These are phyloP conservation scores for Alloscopus bannaensis DNA, from an alignment of 2,888 invertebrate species.

Conservation along the genomic window DNA sequence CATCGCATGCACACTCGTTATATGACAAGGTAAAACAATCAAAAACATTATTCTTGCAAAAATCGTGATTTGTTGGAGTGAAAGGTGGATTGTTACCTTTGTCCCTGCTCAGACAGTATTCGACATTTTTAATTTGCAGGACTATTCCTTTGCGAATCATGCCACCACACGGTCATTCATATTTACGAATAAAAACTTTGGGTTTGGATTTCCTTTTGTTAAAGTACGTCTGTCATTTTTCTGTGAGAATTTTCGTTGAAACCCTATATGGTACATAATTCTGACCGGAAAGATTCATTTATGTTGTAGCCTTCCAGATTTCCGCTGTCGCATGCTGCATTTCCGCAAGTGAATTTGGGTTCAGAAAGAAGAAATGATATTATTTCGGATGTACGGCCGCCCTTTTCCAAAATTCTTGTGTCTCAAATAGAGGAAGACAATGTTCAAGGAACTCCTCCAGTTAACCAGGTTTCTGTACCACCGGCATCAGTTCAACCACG, in stretches of 20 bases:
- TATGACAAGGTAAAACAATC: background rate
- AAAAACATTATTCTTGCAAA: background rate
- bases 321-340: no score
- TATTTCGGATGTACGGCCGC: background rate
- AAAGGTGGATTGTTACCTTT: background rate
- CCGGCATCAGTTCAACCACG: background rate
- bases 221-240: conserved; percentile 2
- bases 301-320: no score
- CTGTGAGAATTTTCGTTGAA: no score
- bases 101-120: background rate
- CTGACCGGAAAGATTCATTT: no score
- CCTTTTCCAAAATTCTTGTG: background rate
- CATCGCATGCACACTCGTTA: background rate
- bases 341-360: background rate
- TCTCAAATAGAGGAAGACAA: background rate
- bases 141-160: conserved; percentile 17
- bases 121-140: background rate
- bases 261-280: no score
- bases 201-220: background rate
- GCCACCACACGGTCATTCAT: conserved; percentile 35
- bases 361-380: background rate
- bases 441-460: background rate
- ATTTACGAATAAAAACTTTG: conserved; percentile 17
- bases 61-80: background rate
- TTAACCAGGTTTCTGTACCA: background rate